Evolutionary conservation across 1,140 invertebrate species (phyloP), one percentile per base, ranked within the genome.

Genomic region (Drosophila watanabei): DNA sequence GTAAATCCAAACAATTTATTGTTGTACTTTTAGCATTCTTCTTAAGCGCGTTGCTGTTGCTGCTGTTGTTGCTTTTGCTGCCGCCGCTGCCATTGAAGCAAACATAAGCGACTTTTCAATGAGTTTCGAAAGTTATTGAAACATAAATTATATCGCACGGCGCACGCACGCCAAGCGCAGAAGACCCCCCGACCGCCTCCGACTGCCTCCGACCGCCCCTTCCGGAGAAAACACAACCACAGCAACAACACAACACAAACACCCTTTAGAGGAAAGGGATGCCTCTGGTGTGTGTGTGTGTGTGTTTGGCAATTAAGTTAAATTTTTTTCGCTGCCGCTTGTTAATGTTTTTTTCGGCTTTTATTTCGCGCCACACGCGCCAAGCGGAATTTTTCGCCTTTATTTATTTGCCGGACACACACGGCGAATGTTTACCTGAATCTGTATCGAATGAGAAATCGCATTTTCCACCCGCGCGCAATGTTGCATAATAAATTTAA

Each of bases 1-100:
- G 85, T 88, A 88, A 88, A 88, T 88, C 85, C 85, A 89, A 88
- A 88, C 85, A 88, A 88, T 88, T 88, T 88, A 88, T 88, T 88
- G 84, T 88, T 88, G 84, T 88, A 88, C 84, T 88, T 89, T 88
- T 88, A 88, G 87, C 84, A 88, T 88, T 88, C 84, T 87, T 87
- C 80, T 87, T 81, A 80, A 73, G 80, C 75, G 61, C 79, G 61
- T 75, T 79, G 75, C 73, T 87, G 75, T 79, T 84, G 77, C 45
- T 77, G 60, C 16, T 69, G 63, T 24, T 61, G 72, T 14, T 82
- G 80, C 35, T 61, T 62, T n/a, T 82, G 80, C 32, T 52, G 81
- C 48, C 66, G 68, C 51, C 39, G 82, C 85, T 79, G 79, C 84
- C 84, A 88, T 88, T 88, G 84, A 88, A 88, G 84, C 84, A 88